Evolutionary conservation across 1,140 invertebrate species (phyloP).

Genomic region (Phthorimaea operculella): DNA sequence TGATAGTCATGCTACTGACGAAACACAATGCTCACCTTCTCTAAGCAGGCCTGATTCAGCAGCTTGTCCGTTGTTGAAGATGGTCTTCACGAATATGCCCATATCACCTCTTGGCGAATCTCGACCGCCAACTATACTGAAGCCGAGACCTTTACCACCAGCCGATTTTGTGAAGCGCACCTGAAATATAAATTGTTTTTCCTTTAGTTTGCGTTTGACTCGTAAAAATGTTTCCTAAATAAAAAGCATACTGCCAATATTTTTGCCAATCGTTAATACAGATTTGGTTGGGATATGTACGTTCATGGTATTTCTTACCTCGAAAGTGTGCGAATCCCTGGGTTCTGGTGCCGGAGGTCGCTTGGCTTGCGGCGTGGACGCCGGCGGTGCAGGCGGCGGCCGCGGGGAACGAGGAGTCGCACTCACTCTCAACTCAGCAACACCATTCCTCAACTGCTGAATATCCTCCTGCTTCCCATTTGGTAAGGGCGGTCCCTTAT

Average conservation of each 20-base stretch:
- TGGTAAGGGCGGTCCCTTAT: not conserved
- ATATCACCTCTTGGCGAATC: constrained; percentile 81
- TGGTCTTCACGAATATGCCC: constrained; percentile 86
- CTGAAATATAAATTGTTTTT: constrained; percentile 35
- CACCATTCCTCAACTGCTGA: constrained; percentile 47
- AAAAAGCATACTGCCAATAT: too few relatives aligned
- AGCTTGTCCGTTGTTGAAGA: constrained; percentile 81
- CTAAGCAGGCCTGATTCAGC: constrained; percentile 74
- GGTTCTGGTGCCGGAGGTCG: constrained; percentile 57
- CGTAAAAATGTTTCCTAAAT: not conserved
- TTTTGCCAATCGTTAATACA: too few relatives aligned
- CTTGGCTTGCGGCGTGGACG: constrained; percentile 33
- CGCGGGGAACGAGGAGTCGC: constrained; percentile 41
- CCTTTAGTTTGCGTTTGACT: not conserved
- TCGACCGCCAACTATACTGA: constrained; percentile 84
- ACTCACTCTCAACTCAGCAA: constrained; percentile 53
- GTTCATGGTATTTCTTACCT: too few relatives aligned
- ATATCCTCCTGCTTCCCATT: constrained; percentile 34
- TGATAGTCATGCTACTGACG: too few relatives aligned
- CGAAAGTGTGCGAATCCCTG: constrained; percentile 57
- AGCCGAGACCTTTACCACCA: constrained; percentile 78
- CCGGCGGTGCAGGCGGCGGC: constrained; percentile 46
- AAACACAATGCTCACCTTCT: constrained; percentile 63
- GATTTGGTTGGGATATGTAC: too few relatives aligned
- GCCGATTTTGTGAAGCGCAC: constrained; percentile 77